phyloP scores from a whole-genome alignment of 1,140 invertebrate species.

The Schlechtendalia chinensis region DNA sequence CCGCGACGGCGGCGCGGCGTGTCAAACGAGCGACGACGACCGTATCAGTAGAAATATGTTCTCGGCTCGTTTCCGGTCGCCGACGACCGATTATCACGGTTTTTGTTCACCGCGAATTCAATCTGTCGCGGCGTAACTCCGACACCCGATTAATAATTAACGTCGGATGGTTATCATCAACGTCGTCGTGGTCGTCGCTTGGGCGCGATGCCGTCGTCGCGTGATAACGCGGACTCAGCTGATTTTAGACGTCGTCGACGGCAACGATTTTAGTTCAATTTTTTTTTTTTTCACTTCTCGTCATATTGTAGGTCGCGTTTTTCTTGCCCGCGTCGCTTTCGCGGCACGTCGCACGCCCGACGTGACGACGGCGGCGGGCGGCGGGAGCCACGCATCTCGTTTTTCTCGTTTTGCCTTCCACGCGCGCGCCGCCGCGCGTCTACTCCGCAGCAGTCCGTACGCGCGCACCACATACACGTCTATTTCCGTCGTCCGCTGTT shows the following conservation, averaged over 20 bases:
- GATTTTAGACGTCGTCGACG: background rate
- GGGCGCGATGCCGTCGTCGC: background rate
- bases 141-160: background rate
- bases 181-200: background rate
- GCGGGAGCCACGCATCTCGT: constrained; percentile 1
- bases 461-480: background rate
- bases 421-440: background rate
- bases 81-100: background rate
- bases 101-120: background rate
- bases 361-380: background rate
- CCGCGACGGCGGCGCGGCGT: background rate
- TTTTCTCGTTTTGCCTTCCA: constrained; percentile 29
- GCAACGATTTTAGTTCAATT: background rate
- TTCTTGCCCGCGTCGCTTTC: background rate
- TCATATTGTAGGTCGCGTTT: constrained; percentile 19
- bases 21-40: background rate
- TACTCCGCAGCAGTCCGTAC: no score
- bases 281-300: no score
- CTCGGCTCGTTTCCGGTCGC: background rate
- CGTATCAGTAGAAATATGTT: background rate
- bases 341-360: background rate
- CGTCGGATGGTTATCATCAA: background rate
- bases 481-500: constrained; percentile 1
- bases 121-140: background rate
- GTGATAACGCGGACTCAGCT: constrained; percentile 36